phyloP scores from a whole-genome alignment of 1,140 invertebrate species.

The Orussus abietinus region DNA sequence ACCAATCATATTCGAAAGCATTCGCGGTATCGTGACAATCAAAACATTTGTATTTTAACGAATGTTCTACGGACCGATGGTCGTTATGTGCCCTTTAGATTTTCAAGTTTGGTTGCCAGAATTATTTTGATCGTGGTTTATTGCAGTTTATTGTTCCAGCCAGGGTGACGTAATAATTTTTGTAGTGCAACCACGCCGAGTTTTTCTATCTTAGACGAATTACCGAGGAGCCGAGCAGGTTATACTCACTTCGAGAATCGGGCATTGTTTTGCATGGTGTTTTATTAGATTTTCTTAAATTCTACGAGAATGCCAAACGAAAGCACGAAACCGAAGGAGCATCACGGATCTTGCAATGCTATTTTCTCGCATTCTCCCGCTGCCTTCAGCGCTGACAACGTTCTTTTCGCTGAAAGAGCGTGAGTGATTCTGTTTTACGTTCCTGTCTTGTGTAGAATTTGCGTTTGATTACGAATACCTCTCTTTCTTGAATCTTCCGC shows the following conservation, averaged over 20 bases:
- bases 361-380: conserved; percentile 39
- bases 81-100: too few relatives aligned
- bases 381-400: conserved; percentile 34
- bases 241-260: neutral
- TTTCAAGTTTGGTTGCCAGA: too few relatives aligned
- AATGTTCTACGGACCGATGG: too few relatives aligned
- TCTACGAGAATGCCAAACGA: conserved; percentile 2
- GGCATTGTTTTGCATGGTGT: conserved; percentile 15
- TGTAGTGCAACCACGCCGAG: neutral
- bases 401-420: conserved; percentile 19
- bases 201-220: neutral
- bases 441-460: conserved; percentile 11
- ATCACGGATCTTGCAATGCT: conserved; percentile 34
- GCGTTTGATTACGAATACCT: conserved; percentile 10
- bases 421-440: too few relatives aligned
- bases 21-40: too few relatives aligned
- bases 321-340: neutral
- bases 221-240: neutral
- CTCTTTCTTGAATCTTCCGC: conserved; percentile 10
- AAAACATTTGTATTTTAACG: conserved; percentile 16
- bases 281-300: neutral
- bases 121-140: too few relatives aligned
- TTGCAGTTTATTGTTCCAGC: too few relatives aligned
- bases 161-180: neutral
- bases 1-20: too few relatives aligned